These are phyloP conservation scores for Apamea monoglypha DNA, from an alignment of 2,888 invertebrate genomes.

Conservation along the genomic window DNA sequence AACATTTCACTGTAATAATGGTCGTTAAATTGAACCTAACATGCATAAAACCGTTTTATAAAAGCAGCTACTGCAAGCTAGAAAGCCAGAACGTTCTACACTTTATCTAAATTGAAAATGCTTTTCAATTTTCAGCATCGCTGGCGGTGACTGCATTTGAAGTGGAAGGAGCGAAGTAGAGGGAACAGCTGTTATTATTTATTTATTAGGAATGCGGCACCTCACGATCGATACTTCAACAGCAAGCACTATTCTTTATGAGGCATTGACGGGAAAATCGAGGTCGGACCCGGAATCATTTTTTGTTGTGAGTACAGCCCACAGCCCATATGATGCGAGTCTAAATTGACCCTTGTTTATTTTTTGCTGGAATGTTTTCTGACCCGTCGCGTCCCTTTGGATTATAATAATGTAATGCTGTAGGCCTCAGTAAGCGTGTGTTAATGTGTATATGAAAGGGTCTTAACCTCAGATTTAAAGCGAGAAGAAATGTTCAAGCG, in stretches of 20 bases:
- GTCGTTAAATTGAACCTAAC: slow-evolving; percentile 18
- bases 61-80: slow-evolving; percentile 1
- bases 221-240: slow-evolving; percentile 57
- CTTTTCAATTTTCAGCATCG: slow-evolving; percentile 62
- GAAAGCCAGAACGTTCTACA: slow-evolving; percentile 24
- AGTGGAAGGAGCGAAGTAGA: slow-evolving; percentile 36
- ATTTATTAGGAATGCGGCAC: slow-evolving; percentile 53
- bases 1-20: not conserved
- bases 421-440: slow-evolving; percentile 11
- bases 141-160: slow-evolving; percentile 45
- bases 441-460: slow-evolving; percentile 23
- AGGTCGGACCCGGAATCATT: not conserved
- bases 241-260: slow-evolving; percentile 32
- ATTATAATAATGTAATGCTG: slow-evolving; percentile 33
- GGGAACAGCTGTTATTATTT: slow-evolving; percentile 48
- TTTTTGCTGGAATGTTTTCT: slow-evolving; percentile 8
- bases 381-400: not conserved
- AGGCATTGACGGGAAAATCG: slow-evolving; percentile 4
- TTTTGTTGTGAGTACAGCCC: not conserved
- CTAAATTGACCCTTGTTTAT: slow-evolving; percentile 8
- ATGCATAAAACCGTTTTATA: slow-evolving; percentile 11
- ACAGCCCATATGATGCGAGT: not conserved
- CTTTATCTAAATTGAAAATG: slow-evolving; percentile 48
- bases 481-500: not conserved
- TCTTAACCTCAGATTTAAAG: slow-evolving; percentile 18